Conservation (phyloP, 2,797 vertebrate genomes). For the Melanotaenia trifasciata region DNA sequence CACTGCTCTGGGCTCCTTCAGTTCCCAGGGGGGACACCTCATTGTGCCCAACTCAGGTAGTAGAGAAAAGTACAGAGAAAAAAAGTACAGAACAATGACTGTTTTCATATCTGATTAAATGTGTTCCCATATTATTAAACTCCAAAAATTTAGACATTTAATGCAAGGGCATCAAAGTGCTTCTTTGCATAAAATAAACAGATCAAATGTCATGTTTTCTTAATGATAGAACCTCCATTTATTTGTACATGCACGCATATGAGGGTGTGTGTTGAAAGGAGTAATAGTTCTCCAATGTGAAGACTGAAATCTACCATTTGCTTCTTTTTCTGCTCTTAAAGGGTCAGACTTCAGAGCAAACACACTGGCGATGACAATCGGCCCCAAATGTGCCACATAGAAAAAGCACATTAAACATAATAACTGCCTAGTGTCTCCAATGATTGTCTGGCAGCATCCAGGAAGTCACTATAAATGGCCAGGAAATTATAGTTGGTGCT, state of each 20-base stretch:
- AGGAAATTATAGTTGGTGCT: constrained; percentile 20
- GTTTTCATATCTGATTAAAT: background rate
- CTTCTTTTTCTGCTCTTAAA: constrained; percentile 5
- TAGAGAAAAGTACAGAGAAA: background rate
- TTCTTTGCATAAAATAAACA: background rate
- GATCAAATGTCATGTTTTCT: background rate
- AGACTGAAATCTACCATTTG: constrained; percentile 30
- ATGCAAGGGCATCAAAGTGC: background rate
- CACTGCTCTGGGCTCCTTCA: constrained; percentile 94
- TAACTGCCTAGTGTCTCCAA: background rate
- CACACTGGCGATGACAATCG: constrained; percentile 7
- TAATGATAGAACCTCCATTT: background rate
- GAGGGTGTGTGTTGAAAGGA: constrained; percentile 9
- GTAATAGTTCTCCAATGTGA: background rate
- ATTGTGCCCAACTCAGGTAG: constrained; percentile 96
- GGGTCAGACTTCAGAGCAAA: constrained; percentile 23
- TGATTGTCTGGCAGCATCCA: constrained; percentile 22
- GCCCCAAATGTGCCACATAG: constrained; percentile 5
- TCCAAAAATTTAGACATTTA: background rate
- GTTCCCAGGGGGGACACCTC: constrained; percentile 94
- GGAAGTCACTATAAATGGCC: constrained; percentile 13
- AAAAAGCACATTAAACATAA: constrained; percentile 9
- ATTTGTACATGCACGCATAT: background rate
- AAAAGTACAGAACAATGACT: background rate
- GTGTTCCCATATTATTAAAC: background rate